Evolutionary conservation across 1,140 invertebrate species (phyloP).

Genomic region (Littorina saxatilis): DNA sequence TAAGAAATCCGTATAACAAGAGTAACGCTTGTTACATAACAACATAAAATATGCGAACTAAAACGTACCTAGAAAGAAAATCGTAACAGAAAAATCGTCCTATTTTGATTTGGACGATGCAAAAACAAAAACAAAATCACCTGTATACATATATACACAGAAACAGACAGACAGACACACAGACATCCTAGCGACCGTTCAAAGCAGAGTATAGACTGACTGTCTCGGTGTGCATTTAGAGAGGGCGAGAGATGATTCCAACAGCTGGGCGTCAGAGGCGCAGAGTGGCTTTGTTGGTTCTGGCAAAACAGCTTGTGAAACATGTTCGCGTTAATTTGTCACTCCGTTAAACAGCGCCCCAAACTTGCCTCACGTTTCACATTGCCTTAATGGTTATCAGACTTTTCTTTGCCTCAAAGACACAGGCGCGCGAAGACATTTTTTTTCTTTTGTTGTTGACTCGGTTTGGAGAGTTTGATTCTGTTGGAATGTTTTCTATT

Average conservation of each 20-base stretch:
- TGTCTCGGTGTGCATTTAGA: background rate
- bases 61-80: too few relatives aligned
- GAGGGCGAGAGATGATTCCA: constrained; percentile 17
- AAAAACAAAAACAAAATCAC: too few relatives aligned
- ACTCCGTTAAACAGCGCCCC: constrained; percentile 29
- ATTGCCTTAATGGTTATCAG: constrained; percentile 20
- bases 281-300: constrained; percentile 25
- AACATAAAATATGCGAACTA: too few relatives aligned
- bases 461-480: too few relatives aligned
- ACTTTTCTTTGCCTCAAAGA: background rate
- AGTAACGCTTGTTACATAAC: too few relatives aligned
- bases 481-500: too few relatives aligned
- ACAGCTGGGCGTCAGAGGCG: background rate
- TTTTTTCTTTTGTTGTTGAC: too few relatives aligned
- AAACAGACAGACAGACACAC: background rate
- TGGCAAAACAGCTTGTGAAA: constrained; percentile 34
- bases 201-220: background rate
- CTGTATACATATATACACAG: too few relatives aligned
- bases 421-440: too few relatives aligned
- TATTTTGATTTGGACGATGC: too few relatives aligned
- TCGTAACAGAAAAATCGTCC: too few relatives aligned
- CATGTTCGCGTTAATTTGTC: constrained; percentile 38
- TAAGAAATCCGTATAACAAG: too few relatives aligned
- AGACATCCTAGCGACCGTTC: background rate
- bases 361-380: background rate